Conservation (phyloP, 2,113 vertebrate genomes). For the Tilapia sparmanii region DNA sequence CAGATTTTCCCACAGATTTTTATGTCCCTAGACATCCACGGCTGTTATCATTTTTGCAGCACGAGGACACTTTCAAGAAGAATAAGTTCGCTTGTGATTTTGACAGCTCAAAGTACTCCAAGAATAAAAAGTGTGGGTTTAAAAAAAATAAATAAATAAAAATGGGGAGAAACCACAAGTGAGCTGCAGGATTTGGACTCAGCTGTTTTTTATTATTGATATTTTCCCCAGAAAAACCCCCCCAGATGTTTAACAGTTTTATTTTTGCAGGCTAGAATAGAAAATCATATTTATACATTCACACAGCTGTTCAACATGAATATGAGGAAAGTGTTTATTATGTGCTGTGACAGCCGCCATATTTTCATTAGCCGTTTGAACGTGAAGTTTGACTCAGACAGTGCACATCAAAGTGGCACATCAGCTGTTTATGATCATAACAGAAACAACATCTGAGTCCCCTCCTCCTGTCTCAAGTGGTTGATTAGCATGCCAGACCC, state of each 20-base stretch:
- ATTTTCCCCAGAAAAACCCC: neutral
- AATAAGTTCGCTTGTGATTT: neutral
- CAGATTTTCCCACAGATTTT: neutral
- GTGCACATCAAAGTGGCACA: neutral
- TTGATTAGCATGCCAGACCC: conserved; percentile 32
- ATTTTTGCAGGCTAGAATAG: neutral
- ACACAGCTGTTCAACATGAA: neutral
- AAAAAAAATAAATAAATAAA: neutral
- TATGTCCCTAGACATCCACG: neutral
- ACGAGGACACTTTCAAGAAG: neutral
- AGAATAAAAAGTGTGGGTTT: neutral
- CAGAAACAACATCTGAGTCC: neutral
- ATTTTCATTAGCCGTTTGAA: neutral
- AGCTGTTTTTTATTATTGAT: neutral
- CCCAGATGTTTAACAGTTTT: neutral
- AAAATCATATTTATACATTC: neutral
- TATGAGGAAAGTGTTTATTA: neutral
- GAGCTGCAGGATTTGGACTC: neutral
- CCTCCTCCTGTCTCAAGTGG: neutral
- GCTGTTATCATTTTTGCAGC: neutral
- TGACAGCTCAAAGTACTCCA: neutral
- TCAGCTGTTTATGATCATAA: neutral
- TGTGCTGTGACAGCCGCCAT: neutral
- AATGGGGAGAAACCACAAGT: neutral
- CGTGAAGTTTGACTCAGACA: neutral